These are phyloP conservation scores for Erannis defoliaria DNA, from an alignment of 2,888 invertebrate species.

Conservation along the genomic window DNA sequence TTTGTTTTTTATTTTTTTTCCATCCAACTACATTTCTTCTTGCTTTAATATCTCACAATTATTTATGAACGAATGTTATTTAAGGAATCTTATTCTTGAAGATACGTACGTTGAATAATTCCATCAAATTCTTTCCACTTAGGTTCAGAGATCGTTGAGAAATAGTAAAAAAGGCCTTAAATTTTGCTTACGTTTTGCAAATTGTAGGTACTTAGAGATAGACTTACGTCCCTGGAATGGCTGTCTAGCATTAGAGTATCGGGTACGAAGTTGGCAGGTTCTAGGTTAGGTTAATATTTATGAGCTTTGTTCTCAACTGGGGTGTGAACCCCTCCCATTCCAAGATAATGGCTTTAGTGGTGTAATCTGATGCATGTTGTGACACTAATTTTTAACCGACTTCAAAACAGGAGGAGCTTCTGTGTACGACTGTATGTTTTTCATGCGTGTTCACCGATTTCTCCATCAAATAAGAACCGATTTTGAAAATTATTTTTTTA, in stretches of 20 bases:
- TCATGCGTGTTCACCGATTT: too few species aligned
- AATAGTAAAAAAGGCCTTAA: constrained; percentile 9
- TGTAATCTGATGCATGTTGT: not conserved
- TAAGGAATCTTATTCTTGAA: too few species aligned
- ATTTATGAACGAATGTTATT: too few species aligned
- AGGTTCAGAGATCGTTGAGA: not conserved
- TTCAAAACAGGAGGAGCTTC: too few species aligned
- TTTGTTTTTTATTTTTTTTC: too few species aligned
- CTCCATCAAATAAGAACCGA: too few species aligned
- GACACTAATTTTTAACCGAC: too few species aligned
- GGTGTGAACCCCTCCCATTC: constrained; percentile 37
- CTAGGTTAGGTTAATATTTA: constrained; percentile 10
- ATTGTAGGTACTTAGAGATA: constrained; percentile 13
- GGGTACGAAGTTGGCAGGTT: constrained; percentile 18
- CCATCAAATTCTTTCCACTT: constrained; percentile 1
- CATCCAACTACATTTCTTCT: too few species aligned
- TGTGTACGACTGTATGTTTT: too few species aligned
- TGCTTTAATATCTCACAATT: not conserved
- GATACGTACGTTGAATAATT: constrained; percentile 20
- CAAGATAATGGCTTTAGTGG: constrained; percentile 19
- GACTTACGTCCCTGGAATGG: constrained; percentile 5
- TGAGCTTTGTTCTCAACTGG: constrained; percentile 27
- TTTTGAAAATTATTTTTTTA: too few species aligned
- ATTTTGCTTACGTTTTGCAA: constrained; percentile 15
- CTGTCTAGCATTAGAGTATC: constrained; percentile 9